Conservation (phyloP, 2,797 vertebrate genomes). For the Molossus alvarezi region DNA sequence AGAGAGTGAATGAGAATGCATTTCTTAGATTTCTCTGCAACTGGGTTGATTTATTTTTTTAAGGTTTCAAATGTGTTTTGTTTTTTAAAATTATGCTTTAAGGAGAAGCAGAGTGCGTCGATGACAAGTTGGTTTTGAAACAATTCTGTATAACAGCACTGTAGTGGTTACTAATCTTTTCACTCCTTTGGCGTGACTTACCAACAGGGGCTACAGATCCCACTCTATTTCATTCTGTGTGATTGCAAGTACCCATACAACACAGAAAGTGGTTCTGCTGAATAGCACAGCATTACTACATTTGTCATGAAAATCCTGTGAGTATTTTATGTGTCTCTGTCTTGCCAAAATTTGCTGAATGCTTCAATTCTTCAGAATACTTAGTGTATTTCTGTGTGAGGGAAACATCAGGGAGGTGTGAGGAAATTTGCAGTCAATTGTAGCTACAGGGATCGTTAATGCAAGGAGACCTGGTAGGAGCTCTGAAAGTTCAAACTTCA, state of each 20-base stretch:
- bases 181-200: constrained; percentile 88
- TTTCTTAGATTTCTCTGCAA: constrained; percentile 17
- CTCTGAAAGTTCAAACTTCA: constrained; percentile 17
- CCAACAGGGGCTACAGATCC: constrained; percentile 88
- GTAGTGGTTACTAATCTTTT: constrained; percentile 73
- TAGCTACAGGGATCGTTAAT: background rate
- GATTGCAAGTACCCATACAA: constrained; percentile 81
- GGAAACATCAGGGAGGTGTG: constrained; percentile 1
- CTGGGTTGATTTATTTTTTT: background rate
- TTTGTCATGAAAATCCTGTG: constrained; percentile 87
- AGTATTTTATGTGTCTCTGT: constrained; percentile 81
- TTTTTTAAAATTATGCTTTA: constrained; percentile 82
- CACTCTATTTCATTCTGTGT: constrained; percentile 86
- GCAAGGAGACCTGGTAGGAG: background rate
- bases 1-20: background rate
- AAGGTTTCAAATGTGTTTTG: constrained; percentile 83
- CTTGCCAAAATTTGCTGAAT: constrained; percentile 84
- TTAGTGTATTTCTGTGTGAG: background rate
- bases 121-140: constrained; percentile 33
- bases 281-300: constrained; percentile 85
- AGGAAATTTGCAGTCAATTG: background rate
- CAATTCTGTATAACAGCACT: constrained; percentile 47
- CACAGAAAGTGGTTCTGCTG: constrained; percentile 71
- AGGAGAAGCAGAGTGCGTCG: constrained; percentile 61
- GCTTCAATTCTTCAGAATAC: constrained; percentile 64